Base-by-base conservation (phyloP, 2,888 invertebrate genomes). In the Plagodis dolabraria region DNA sequence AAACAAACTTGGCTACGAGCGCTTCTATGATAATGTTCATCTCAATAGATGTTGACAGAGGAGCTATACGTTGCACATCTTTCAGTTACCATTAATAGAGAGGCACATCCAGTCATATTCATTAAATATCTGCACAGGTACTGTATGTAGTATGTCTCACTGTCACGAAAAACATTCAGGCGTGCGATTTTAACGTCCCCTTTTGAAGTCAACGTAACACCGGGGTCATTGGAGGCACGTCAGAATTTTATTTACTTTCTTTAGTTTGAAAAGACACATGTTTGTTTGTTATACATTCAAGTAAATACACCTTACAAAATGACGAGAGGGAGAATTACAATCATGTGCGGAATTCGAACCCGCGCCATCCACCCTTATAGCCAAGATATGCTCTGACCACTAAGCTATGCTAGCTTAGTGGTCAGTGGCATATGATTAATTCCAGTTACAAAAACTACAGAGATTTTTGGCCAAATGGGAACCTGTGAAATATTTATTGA, bases 111-210 rank as follows among this genome's bases (percentile, higher is more conserved):
- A 73, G 72, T 38, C 5, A 40, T 10, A 22, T 33, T 5, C 11
- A 10, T 34, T 40, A 51, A 53, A 22, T 10, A 46, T 67, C 59
- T 61, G 56, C 67, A 62, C 71, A 76, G 72, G 72, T 73, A 74
- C 36, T 0, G 22, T 36, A 36, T 69, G 65, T 76, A 80, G 77
- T 72, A 73, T 70, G 64, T 76, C 68, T 70, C 76, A 65, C 66
- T 79, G 77, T 80, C 83, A 82, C 80, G 83, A 69, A 85, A 78
- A 80, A 85, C 75, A 83, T 81, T 78, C 73, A 76, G 60, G 74
- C 77, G 80, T 83, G 76, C 82, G 82, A 84, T 85, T 86, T 83
- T 80, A 81, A 82, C 79, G 74, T 74, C 68, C 65, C 72, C 58
- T 52, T 60, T 57, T 55, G 12, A 47, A 44, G 45, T 40, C 36